Evolutionary conservation across 1,140 invertebrate genomes (phyloP).

Genomic region (Eriosoma lanigerum): DNA sequence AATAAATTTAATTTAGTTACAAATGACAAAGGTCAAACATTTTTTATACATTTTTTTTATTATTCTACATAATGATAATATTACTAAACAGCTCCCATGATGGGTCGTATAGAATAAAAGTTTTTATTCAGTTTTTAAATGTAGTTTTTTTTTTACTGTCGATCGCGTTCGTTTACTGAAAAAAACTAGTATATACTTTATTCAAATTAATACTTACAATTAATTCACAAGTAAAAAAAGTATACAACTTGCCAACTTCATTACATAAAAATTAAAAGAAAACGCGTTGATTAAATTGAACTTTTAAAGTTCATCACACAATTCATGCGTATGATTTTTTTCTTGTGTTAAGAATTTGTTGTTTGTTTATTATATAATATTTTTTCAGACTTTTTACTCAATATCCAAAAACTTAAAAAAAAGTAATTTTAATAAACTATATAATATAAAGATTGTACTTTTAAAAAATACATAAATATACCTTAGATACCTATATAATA

Average conservation of each 20-base stretch:
- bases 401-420: slow-evolving; percentile 18
- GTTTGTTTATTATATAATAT: neutral
- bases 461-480: neutral
- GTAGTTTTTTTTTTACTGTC: neutral
- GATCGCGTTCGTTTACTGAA: neutral
- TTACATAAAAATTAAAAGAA: slow-evolving; percentile 12
- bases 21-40: neutral
- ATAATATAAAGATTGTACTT: neutral
- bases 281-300: slow-evolving; percentile 28
- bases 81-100: neutral
- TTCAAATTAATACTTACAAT: slow-evolving; percentile 21
- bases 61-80: no score
- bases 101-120: neutral
- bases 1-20: neutral
- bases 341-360: neutral
- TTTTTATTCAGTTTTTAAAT: slow-evolving; percentile 9
- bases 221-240: neutral
- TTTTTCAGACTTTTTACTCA: slow-evolving; percentile 1
- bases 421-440: slow-evolving; percentile 29
- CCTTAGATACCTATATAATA: no score
- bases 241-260: neutral
- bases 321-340: slow-evolving; percentile 28
- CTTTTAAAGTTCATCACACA: slow-evolving; percentile 32
- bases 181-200: slow-evolving; percentile 18
- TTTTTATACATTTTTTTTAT: neutral